Percentiles rank a stretch among this genome's conserved stretches.
These are phyloP conservation scores for Poliocrania exsul DNA, from an alignment of 2,797 vertebrate species.

Conservation along the genomic window DNA sequence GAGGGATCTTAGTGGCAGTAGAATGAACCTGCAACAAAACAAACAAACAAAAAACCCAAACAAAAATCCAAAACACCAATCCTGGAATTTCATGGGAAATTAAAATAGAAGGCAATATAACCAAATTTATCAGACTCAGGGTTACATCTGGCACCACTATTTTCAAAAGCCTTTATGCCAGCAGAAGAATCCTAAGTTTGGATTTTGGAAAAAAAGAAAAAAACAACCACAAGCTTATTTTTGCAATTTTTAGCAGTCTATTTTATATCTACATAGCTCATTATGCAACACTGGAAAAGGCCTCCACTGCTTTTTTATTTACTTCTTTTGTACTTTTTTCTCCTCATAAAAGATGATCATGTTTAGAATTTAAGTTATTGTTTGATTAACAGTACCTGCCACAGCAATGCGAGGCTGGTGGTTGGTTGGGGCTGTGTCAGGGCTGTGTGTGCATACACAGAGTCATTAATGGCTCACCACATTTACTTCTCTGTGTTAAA, in stretches of 20 bases:
- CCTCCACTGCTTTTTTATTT: background rate
- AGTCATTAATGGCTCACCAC: background rate
- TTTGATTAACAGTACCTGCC: background rate
- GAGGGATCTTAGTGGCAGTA: background rate
- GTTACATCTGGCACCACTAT: background rate
- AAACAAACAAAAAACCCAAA: background rate
- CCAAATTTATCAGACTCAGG: background rate
- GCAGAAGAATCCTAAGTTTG: background rate
- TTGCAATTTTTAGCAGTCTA: background rate
- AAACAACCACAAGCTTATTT: background rate
- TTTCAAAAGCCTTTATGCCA: background rate
- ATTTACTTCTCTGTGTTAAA: background rate
- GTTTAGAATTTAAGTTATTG: background rate
- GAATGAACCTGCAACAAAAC: background rate
- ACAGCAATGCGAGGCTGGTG: background rate
- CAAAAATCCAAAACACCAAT: background rate
- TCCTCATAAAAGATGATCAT: background rate
- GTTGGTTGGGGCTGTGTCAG: background rate
- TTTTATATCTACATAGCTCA: background rate
- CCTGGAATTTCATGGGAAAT: background rate
- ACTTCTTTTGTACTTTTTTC: background rate
- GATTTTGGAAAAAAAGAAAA: fast-evolving
- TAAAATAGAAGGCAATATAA: background rate
- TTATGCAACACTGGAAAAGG: background rate
- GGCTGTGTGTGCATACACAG: background rate